These are phyloP conservation scores for Isaurus tuberculatus DNA, from an alignment of 92 coral and sea anemone species.

Conservation along the genomic window DNA sequence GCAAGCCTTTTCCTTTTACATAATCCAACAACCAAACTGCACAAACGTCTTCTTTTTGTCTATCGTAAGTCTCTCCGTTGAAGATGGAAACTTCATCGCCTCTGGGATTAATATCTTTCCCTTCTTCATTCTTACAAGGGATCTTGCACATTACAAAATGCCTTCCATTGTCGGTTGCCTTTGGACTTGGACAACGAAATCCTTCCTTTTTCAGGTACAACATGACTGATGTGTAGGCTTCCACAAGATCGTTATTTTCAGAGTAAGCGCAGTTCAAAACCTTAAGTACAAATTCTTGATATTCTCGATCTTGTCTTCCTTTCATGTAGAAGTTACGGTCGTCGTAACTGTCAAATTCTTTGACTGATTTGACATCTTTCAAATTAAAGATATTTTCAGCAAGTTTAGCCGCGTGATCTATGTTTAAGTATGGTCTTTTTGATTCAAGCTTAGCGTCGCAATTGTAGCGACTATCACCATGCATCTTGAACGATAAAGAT, in stretches of 20 bases:
- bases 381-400: slow-evolving; percentile 25
- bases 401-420: slow-evolving; percentile 17
- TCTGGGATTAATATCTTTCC: background rate
- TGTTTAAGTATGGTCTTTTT: slow-evolving; percentile 29
- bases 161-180: slow-evolving; percentile 1
- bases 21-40: slow-evolving; percentile 34
- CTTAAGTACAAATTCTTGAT: slow-evolving; percentile 35
- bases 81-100: slow-evolving; percentile 4
- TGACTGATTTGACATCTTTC: background rate
- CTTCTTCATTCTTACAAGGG: slow-evolving; percentile 1
- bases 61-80: slow-evolving; percentile 22
- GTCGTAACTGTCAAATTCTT: slow-evolving; percentile 34
- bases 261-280: slow-evolving; percentile 38
- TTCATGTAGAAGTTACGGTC: slow-evolving; percentile 41
- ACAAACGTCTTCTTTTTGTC: background rate
- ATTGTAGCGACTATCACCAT: slow-evolving; percentile 4
- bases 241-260: slow-evolving; percentile 31
- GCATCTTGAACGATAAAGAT: background rate
- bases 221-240: slow-evolving; percentile 37
- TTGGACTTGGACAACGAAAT: slow-evolving; percentile 26
- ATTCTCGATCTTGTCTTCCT: background rate
- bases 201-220: slow-evolving; percentile 35
- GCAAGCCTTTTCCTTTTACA: slow-evolving; percentile 14
- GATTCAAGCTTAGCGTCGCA: slow-evolving; percentile 38
- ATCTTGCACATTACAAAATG: slow-evolving; percentile 28